These are phyloP conservation scores for Calliopum simillimum DNA, from an alignment of 2,888 invertebrate genomes.

Conservation along the genomic window DNA sequence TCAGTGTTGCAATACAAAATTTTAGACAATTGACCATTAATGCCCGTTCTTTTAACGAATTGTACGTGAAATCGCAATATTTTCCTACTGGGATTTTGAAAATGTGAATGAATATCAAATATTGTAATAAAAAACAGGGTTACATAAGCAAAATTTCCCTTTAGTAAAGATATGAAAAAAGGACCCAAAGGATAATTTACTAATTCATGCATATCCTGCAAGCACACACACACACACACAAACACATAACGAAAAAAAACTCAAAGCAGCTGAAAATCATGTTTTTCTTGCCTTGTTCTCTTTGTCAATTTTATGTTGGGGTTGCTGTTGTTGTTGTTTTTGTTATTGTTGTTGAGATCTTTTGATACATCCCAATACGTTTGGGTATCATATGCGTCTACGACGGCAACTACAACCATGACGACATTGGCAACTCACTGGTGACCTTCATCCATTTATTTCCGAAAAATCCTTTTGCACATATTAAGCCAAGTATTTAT, in stretches of 20 bases:
- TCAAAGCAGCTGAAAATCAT: not conserved
- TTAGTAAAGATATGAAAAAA: not conserved
- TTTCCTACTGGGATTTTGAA: not conserved
- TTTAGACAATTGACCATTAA: no score
- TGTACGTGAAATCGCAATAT: no score
- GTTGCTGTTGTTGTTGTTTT: not conserved
- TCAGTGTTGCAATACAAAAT: no score
- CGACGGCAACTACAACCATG: not conserved
- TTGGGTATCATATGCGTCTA: not conserved
- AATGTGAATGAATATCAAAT: not conserved
- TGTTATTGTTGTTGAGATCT: not conserved
- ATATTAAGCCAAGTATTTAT: conserved; percentile 30
- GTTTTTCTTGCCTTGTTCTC: not conserved
- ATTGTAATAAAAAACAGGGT: not conserved
- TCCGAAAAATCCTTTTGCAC: conserved; percentile 12
- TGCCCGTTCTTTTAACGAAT: no score
- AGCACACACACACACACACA: conserved; percentile 1
- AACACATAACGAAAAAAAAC: not conserved
- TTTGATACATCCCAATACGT: no score
- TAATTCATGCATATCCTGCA: conserved; percentile 10
- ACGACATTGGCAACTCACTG: not conserved
- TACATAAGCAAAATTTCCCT: not conserved
- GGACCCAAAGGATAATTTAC: conserved; percentile 28
- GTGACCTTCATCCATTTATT: conserved; percentile 35
- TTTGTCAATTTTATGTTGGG: not conserved